Evolutionary conservation across 2,888 invertebrate species (phyloP).

Genomic region (Synanthedon tipuliformis): DNA sequence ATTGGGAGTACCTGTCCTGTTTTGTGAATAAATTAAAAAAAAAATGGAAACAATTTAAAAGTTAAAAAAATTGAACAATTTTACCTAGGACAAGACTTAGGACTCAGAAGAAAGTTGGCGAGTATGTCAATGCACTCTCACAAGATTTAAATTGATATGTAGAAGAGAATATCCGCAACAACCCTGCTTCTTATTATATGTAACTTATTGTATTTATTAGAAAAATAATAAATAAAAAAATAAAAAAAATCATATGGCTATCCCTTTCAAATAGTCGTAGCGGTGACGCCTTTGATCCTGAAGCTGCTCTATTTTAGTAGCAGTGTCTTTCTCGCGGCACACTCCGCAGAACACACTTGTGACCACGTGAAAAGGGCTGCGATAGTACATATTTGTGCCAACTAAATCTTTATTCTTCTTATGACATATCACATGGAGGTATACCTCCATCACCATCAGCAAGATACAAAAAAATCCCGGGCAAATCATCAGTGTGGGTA

Average conservation of each 20-base stretch:
- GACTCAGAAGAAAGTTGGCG: no score
- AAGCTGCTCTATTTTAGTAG: slow-evolving; percentile 73
- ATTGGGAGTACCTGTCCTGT: no score
- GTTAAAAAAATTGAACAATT: no score
- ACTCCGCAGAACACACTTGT: slow-evolving; percentile 77
- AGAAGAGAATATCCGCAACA: no score
- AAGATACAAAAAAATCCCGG: slow-evolving; percentile 63
- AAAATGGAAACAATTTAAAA: no score
- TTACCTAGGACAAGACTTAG: no score
- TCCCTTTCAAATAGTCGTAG: slow-evolving; percentile 48
- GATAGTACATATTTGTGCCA: slow-evolving; percentile 72
- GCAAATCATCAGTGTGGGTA: slow-evolving; percentile 72
- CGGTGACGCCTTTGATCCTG: slow-evolving; percentile 70
- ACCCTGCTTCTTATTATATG: no score
- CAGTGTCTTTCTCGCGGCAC: slow-evolving; percentile 73
- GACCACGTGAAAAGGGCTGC: slow-evolving; percentile 77
- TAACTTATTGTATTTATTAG: no score
- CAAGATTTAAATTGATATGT: no score
- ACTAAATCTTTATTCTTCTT: slow-evolving; percentile 73
- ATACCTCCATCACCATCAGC: slow-evolving; percentile 68
- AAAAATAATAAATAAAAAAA: no score
- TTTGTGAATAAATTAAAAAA: no score
- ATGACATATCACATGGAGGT: slow-evolving; percentile 77
- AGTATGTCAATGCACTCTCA: no score
- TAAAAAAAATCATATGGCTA: slow-evolving; percentile 17